A percentile compares a stretch with the other conserved stretches of the same genome.
Conservation (phyloP, 2,113 vertebrate genomes). For the Meriones unguiculatus region DNA sequence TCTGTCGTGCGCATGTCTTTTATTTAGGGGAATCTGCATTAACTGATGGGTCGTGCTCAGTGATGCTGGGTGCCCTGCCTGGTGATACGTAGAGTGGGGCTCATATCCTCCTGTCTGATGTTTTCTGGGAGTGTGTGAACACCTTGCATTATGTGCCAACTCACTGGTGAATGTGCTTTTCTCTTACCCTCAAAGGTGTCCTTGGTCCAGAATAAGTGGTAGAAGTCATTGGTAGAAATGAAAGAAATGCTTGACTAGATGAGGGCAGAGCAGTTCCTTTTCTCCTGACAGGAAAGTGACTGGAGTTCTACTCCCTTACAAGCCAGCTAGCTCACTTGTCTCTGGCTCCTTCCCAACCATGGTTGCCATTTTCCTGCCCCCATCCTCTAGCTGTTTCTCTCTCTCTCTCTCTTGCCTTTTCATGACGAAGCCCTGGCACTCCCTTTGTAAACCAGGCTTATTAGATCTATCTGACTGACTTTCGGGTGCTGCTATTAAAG, state of each 20-base stretch:
- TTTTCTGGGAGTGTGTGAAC: constrained; percentile 16
- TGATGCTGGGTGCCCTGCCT: background rate
- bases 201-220: constrained; percentile 34
- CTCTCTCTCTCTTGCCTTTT: too few relatives aligned
- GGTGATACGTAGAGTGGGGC: background rate
- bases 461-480: background rate
- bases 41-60: background rate
- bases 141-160: background rate
- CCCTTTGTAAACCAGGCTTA: background rate
- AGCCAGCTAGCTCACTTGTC: background rate
- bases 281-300: background rate
- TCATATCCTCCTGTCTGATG: background rate
- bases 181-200: constrained; percentile 28
- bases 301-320: background rate
- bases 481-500: background rate
- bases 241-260: constrained; percentile 43
- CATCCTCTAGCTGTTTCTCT: background rate
- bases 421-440: background rate
- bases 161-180: constrained; percentile 27
- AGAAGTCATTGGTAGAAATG: constrained; percentile 19
- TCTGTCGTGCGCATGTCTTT: background rate
- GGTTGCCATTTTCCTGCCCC: constrained; percentile 31
- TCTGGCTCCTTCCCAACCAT: constrained; percentile 33
- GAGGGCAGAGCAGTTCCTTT: background rate
- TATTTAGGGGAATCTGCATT: constrained; percentile 24